Evolutionary conservation across 2,113 vertebrate genomes (phyloP).

Genomic region (Perca flavescens): DNA sequence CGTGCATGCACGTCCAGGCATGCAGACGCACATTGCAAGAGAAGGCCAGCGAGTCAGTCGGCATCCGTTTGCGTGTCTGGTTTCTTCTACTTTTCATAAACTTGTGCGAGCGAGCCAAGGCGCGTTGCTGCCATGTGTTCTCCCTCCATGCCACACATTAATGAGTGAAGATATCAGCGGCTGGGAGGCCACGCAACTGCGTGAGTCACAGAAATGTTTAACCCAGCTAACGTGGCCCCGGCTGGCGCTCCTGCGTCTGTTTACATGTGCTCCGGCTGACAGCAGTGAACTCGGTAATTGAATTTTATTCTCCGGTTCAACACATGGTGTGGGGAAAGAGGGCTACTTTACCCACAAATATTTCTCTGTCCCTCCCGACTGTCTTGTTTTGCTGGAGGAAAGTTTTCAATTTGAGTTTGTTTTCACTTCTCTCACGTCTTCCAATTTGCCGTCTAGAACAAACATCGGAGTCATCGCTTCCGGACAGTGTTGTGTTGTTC

Average conservation of each 20-base stretch:
- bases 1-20: conserved; percentile 59
- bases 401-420: conserved; percentile 62
- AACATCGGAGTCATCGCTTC: conserved; percentile 39
- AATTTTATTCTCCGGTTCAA: conserved; percentile 56
- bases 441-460: conserved; percentile 21
- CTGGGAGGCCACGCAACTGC: conserved; percentile 51
- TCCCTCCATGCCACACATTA: conserved; percentile 68
- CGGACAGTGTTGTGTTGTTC: conserved; percentile 30
- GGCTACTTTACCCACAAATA: conserved; percentile 68
- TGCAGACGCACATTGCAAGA: conserved; percentile 5
- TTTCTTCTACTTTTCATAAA: conserved; percentile 64
- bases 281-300: conserved; percentile 52
- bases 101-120: conserved; percentile 58
- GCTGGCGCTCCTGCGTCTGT: conserved; percentile 43
- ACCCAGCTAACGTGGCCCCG: conserved; percentile 46
- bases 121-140: conserved; percentile 75
- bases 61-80: conserved; percentile 77
- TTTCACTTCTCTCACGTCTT: conserved; percentile 57
- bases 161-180: conserved; percentile 60
- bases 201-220: conserved; percentile 56
- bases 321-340: conserved; percentile 48
- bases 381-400: conserved; percentile 51
- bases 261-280: conserved; percentile 61
- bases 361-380: conserved; percentile 45
- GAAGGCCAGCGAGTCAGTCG: conserved; percentile 34